A percentile compares a stretch with the other conserved stretches of the same genome.
phyloP scores from a whole-genome alignment of 1,140 invertebrate species.

The Arion vulgaris region DNA sequence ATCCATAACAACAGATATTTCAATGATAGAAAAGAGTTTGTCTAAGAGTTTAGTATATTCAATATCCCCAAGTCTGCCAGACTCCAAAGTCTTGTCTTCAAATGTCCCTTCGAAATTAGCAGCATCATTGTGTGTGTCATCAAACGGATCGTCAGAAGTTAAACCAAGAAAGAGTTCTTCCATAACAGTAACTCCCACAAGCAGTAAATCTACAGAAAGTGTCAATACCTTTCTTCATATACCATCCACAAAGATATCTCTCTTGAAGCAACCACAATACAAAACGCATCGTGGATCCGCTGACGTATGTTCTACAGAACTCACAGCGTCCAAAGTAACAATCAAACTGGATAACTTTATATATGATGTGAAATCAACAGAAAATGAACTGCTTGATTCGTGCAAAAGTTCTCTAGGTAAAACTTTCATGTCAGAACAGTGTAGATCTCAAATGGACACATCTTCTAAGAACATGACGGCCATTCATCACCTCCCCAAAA shows the following conservation, averaged over 20 bases:
- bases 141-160: background rate
- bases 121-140: background rate
- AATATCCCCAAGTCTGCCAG: background rate
- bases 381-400: background rate
- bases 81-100: background rate
- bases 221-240: background rate
- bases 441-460: background rate
- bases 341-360: background rate
- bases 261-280: background rate
- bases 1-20: background rate
- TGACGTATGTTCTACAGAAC: background rate
- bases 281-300: background rate
- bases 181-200: background rate
- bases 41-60: background rate
- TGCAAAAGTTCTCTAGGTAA: background rate
- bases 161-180: background rate
- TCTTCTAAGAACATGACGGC: background rate
- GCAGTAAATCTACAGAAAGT: background rate
- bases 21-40: background rate
- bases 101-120: background rate
- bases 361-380: background rate
- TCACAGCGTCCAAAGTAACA: background rate
- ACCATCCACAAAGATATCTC: background rate
- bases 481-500: constrained; percentile 2
- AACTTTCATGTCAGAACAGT: background rate